Conservation (phyloP, 92 coral and sea anemone species). For the Bergia sp. region DNA sequence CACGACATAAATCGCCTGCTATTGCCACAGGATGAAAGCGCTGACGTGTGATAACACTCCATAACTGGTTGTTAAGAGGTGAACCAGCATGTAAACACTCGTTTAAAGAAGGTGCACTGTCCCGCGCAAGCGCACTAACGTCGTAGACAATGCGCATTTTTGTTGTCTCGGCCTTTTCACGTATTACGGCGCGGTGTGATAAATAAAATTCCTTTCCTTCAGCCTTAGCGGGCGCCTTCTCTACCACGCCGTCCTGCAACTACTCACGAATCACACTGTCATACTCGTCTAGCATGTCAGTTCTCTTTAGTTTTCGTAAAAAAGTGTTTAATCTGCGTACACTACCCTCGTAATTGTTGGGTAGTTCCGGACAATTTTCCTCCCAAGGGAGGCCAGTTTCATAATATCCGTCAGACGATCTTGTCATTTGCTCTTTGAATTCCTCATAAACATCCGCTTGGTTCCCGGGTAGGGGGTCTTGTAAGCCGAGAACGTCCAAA, state of each 20-base stretch:
- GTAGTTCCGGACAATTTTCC: constrained; percentile 35
- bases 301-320: constrained; percentile 34
- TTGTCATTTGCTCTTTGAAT: too few species aligned
- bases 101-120: constrained; percentile 24
- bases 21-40: constrained; percentile 34
- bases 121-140: constrained; percentile 3
- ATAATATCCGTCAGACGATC: not conserved
- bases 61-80: not conserved
- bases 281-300: constrained; percentile 37
- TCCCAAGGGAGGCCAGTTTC: constrained; percentile 52
- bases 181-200: constrained; percentile 24
- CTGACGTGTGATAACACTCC: constrained; percentile 15
- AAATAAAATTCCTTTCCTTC: constrained; percentile 30
- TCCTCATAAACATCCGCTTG: not conserved
- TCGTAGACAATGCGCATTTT: constrained; percentile 27
- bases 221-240: constrained; percentile 28
- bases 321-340: constrained; percentile 44
- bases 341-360: constrained; percentile 33
- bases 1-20: constrained; percentile 16
- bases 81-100: constrained; percentile 28
- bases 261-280: constrained; percentile 30
- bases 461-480: constrained; percentile 43
- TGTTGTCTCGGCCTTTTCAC: constrained; percentile 20
- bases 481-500: constrained; percentile 48
- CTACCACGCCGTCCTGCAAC: constrained; percentile 4